phyloP scores from a whole-genome alignment of 2,888 invertebrate species.

The Nysson spinosus region DNA sequence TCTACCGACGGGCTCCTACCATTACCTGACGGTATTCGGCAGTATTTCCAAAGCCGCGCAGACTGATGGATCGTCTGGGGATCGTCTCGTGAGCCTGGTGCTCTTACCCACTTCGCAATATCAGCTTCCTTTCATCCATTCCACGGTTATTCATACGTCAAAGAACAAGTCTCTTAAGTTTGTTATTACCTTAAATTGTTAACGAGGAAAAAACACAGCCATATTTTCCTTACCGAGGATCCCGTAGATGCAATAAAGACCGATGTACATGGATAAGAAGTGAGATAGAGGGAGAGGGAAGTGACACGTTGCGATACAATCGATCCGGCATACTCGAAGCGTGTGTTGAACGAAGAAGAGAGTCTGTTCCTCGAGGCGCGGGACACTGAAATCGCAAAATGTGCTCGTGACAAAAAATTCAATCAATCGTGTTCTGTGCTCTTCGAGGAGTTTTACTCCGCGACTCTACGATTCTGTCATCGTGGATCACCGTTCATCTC shows the following conservation, averaged over 20 bases:
- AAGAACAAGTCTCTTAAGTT: no score
- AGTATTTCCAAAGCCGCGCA: slow-evolving; percentile 67
- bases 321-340: slow-evolving; percentile 50
- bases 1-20: slow-evolving; percentile 58
- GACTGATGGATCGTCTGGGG: slow-evolving; percentile 62
- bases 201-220: background rate
- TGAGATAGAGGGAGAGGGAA: slow-evolving; percentile 13
- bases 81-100: slow-evolving; percentile 24
- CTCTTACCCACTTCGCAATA: no score
- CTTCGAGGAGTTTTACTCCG: background rate
- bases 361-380: slow-evolving; percentile 14
- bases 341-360: slow-evolving; percentile 24
- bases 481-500: no score
- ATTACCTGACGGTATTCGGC: slow-evolving; percentile 58
- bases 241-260: background rate
- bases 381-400: slow-evolving; percentile 27
- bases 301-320: slow-evolving; percentile 62
- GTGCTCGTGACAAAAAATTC: slow-evolving; percentile 54
- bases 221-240: background rate
- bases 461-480: no score
- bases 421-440: background rate
- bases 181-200: no score
- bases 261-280: background rate
- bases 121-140: no score
- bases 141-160: no score